These are phyloP conservation scores for Riparia riparia DNA, from an alignment of 2,113 vertebrate species.

Conservation along the genomic window DNA sequence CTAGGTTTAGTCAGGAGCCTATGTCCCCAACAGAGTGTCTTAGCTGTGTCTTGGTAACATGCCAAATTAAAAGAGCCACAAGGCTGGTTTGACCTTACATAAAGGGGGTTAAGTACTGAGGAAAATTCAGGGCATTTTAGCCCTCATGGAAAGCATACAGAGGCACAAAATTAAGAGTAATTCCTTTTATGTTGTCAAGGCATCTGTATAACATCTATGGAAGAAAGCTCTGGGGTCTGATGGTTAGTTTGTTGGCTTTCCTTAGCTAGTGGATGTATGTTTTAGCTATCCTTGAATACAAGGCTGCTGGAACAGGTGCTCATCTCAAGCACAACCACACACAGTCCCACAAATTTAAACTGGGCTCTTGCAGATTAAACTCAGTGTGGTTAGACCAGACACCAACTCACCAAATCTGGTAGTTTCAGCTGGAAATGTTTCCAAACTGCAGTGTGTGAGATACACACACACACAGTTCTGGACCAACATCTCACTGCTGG, in stretches of 20 bases:
- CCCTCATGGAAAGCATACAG: neutral
- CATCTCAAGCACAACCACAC: neutral
- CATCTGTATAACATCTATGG: neutral
- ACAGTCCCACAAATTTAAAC: neutral
- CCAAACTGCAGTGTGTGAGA: accelerated
- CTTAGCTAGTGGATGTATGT: neutral
- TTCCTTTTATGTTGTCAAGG: neutral
- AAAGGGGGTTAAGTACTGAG: neutral
- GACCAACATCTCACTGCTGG: neutral
- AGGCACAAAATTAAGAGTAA: neutral
- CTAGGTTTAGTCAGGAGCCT: neutral
- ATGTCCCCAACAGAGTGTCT: neutral
- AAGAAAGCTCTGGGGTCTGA: neutral
- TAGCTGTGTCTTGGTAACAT: neutral
- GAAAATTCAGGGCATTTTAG: neutral
- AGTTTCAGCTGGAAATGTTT: neutral
- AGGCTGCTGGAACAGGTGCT: neutral
- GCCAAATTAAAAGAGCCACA: neutral
- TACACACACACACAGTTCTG: neutral
- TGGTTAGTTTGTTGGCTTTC: neutral
- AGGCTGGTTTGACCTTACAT: neutral
- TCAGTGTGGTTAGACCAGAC: neutral
- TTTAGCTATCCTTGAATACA: neutral
- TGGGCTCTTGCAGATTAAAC: neutral
- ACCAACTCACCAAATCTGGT: neutral